Evolutionary conservation across 1,140 invertebrate species (phyloP), one percentile per base, ranked within the genome.

Genomic region (Cherax destructor): DNA sequence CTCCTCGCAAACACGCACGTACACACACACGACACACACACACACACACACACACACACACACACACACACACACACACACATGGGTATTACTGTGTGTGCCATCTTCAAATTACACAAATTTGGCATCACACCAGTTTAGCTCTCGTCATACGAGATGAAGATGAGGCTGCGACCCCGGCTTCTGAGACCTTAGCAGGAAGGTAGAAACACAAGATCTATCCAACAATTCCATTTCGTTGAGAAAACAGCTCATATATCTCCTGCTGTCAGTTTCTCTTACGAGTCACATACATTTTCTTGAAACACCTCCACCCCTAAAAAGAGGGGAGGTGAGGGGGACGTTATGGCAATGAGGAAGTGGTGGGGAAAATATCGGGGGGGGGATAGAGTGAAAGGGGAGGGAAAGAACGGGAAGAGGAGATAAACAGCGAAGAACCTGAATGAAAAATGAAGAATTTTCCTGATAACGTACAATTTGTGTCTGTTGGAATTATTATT

Each of bases 191-290:
- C 81, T 90, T 72, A 78, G 61, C 10, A 56, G 50, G 50, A 65
- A 81, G 50, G 77, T 83, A 76, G 77, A 91, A 91, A 80, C 83
- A 88, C 86, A 74, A 79, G 86, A 92, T 92, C 76, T 76, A 90
- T 91, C 85, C 87, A 90, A 93, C 92, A 93, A 93, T 93, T 93
- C 92, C 92, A 93, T 93, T 93, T 80, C 91, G 88, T 86, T 86
- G 83, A 92, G 88, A 92, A 91, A 89, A 89, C 92, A 90, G 83
- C 52, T 91, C 89, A 86, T 93, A 93, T 69, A 92, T 93, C 92
- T 93, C 81, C 24, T n/a, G 47, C 84, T 93, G 92, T 90, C 92
- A 89, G 92, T 92, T 93, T 52, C 80, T 77, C 88, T 92, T 92
- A 93, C 92, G 86, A 92, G 83, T 77, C 74, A 89, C 81, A 92